These are phyloP conservation scores for Spondyliosoma cantharus DNA, from an alignment of 2,797 vertebrate species.

Conservation along the genomic window DNA sequence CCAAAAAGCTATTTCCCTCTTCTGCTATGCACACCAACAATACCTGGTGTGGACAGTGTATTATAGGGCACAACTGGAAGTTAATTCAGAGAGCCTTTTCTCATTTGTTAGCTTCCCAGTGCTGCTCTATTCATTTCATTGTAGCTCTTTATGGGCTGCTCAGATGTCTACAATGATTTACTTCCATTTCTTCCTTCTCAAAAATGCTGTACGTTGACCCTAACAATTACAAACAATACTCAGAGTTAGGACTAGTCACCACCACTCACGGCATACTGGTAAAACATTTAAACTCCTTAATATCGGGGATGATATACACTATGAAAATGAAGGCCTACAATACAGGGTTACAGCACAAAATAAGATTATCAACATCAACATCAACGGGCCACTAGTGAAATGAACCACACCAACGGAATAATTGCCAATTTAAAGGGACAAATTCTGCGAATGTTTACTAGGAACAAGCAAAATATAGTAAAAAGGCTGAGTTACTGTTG, in stretches of 20 bases:
- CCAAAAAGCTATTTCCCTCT: slow-evolving; percentile 28
- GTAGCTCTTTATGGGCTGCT: background rate
- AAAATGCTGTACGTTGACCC: background rate
- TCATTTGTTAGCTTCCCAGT: background rate
- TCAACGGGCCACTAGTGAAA: background rate
- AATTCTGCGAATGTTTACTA: background rate
- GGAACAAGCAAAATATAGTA: background rate
- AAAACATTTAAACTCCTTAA: background rate
- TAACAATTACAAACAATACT: background rate
- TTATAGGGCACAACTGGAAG: slow-evolving; percentile 9
- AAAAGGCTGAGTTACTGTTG: background rate
- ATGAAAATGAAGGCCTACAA: background rate
- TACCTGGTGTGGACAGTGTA: slow-evolving; percentile 22
- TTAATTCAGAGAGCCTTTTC: slow-evolving; percentile 10
- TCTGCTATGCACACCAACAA: slow-evolving; percentile 24
- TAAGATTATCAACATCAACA: background rate
- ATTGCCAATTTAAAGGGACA: background rate
- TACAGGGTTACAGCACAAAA: background rate
- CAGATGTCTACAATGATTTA: slow-evolving; percentile 2
- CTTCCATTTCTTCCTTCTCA: background rate
- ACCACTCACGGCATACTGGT: background rate
- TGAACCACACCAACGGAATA: background rate
- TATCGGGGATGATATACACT: background rate
- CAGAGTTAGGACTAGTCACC: background rate
- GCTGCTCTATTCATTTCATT: background rate